Percentiles rank a stretch among this genome's conserved stretches.
These are phyloP conservation scores for Crematogaster levior DNA, from an alignment of 2,888 invertebrate genomes.

Conservation along the genomic window DNA sequence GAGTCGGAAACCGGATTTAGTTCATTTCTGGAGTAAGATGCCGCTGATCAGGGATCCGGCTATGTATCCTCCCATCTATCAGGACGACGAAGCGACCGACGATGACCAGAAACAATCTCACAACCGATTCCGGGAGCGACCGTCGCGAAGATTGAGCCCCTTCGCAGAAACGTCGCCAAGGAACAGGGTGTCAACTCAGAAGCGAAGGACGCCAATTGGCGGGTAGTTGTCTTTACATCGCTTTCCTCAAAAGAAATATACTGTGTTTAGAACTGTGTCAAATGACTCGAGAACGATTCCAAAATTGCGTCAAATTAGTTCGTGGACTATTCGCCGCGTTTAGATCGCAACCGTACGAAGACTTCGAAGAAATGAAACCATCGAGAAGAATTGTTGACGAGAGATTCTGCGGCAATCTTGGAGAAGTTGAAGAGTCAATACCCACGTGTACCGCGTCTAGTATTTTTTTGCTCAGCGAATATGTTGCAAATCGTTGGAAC, in stretches of 20 bases:
- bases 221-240: slow-evolving; percentile 53
- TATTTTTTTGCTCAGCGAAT: slow-evolving; percentile 26
- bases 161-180: slow-evolving; percentile 68
- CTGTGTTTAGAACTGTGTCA: slow-evolving; percentile 70
- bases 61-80: slow-evolving; percentile 71
- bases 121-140: slow-evolving; percentile 34
- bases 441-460: neutral
- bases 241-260: neutral
- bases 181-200: slow-evolving; percentile 66
- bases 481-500: slow-evolving; percentile 1
- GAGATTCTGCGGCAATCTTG: neutral
- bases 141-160: slow-evolving; percentile 59
- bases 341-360: neutral
- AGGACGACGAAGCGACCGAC: slow-evolving; percentile 54
- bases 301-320: neutral
- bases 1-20: slow-evolving; percentile 74
- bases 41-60: slow-evolving; percentile 79
- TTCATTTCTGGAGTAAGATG: slow-evolving; percentile 80
- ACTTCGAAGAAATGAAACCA: neutral
- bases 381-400: neutral
- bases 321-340: neutral
- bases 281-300: slow-evolving; percentile 55
- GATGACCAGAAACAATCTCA: slow-evolving; percentile 26
- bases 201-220: slow-evolving; percentile 58
- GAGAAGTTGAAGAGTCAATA: neutral